These are phyloP conservation scores for Pseudochirops corinnae DNA, from an alignment of 2,797 vertebrate species.

Conservation along the genomic window DNA sequence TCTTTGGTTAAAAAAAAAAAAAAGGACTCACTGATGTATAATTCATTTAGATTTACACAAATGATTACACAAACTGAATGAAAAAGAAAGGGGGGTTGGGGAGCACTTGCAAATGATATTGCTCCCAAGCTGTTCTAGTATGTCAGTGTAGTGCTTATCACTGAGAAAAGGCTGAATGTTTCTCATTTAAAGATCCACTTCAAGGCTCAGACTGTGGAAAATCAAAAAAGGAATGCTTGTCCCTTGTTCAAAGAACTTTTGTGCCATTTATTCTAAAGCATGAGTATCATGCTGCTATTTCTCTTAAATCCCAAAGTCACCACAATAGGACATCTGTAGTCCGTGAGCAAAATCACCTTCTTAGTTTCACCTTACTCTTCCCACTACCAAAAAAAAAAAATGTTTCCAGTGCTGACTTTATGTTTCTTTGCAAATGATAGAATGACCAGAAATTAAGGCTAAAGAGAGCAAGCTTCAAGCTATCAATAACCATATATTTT, in stretches of 20 bases:
- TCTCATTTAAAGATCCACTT: background rate
- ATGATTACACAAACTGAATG: slow-evolving; percentile 25
- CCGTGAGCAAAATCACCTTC: slow-evolving; percentile 23
- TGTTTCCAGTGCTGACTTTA: background rate
- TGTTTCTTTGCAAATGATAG: background rate
- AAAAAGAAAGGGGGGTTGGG: background rate
- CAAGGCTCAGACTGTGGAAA: slow-evolving; percentile 27
- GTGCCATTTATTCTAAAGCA: slow-evolving; percentile 41
- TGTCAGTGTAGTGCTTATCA: background rate
- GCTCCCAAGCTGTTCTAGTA: background rate
- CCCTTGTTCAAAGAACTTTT: slow-evolving; percentile 29
- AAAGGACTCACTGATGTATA: slow-evolving; percentile 12
- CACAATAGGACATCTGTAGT: slow-evolving; percentile 31
- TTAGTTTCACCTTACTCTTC: slow-evolving; percentile 7
- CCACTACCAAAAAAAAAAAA: background rate
- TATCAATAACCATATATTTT: background rate
- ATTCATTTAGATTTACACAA: slow-evolving; percentile 18
- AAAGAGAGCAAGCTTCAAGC: background rate
- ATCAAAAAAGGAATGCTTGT: slow-evolving; percentile 14
- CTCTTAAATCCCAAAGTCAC: slow-evolving; percentile 23
- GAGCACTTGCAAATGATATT: background rate
- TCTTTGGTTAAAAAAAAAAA: background rate
- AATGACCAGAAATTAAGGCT: background rate
- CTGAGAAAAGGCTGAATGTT: background rate
- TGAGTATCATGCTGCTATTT: slow-evolving; percentile 22